These are phyloP conservation scores for rat (Rattus norvegicus) DNA, from an alignment of 2,113 vertebrate genomes.

Conservation along the genomic window GRCr8 NC_086019.1:5200001-5200500, in stretches of 20 bases:
- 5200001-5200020: neutral
- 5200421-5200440: conserved; percentile 14
- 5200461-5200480: neutral
- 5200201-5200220: neutral
- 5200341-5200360: neutral
- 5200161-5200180: neutral
- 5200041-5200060: neutral
- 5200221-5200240: neutral
- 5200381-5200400: conserved; percentile 9
- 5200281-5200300: neutral
- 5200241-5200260: neutral
- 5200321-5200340: neutral
- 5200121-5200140: neutral
- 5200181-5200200: neutral
- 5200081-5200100: too few species aligned
- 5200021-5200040: neutral
- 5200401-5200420: neutral
- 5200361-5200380: neutral
- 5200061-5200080: neutral
- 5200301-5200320: neutral
- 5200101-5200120: too few species aligned
- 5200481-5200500: conserved; percentile 43
- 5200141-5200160: neutral
- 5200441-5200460: conserved; percentile 4
- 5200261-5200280: neutral